phyloP scores from a whole-genome alignment of 2,888 invertebrate genomes.

The Hyalella azteca region DNA sequence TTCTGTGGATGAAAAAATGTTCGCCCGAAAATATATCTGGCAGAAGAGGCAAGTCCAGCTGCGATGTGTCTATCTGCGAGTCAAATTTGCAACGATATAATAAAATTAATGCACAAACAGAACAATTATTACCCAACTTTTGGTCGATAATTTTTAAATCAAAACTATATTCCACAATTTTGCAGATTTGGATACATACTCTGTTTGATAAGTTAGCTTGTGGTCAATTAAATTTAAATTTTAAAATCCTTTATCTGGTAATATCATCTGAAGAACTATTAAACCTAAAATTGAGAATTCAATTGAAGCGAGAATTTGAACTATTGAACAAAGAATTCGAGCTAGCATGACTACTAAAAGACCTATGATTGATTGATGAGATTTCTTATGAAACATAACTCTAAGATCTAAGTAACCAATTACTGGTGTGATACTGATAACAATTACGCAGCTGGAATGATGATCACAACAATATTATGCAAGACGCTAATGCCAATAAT shows the following conservation, averaged over 20 bases:
- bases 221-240: not conserved
- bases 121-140: too few relatives aligned
- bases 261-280: not conserved
- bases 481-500: too few relatives aligned
- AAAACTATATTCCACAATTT: not conserved
- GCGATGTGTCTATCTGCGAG: constrained; percentile 45
- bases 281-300: not conserved
- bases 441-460: too few relatives aligned
- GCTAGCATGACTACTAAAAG: too few relatives aligned
- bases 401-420: too few relatives aligned
- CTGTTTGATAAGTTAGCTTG: not conserved
- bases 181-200: too few relatives aligned
- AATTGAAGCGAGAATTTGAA: too few relatives aligned
- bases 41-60: constrained; percentile 62
- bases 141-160: not conserved
- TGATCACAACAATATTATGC: too few relatives aligned
- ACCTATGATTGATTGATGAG: too few relatives aligned
- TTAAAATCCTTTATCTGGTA: not conserved
- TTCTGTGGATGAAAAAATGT: constrained; percentile 66
- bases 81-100: not conserved
- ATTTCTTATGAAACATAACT: too few relatives aligned
- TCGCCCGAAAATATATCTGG: constrained; percentile 66
- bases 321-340: too few relatives aligned
- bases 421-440: too few relatives aligned
- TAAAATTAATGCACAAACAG: not conserved